A percentile compares a stretch with the other conserved stretches of the same genome.
Evolutionary conservation across 1,140 invertebrate genomes (phyloP).

Genomic region (Anoplophora glabripennis): DNA sequence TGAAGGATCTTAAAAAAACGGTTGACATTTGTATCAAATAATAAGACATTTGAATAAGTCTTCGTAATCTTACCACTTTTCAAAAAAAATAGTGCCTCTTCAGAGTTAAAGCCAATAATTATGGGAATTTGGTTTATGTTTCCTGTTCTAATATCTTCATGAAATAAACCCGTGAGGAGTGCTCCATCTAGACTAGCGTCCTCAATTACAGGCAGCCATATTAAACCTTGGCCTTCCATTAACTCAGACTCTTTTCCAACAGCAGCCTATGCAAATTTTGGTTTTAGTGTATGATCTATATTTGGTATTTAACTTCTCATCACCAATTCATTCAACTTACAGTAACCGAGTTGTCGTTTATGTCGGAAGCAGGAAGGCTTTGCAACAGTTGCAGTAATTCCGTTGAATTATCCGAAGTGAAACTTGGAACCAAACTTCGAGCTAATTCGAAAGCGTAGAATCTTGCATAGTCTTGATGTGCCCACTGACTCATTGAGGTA

Average conservation of each 20-base stretch:
- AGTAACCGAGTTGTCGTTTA: background rate
- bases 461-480: background rate
- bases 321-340: background rate
- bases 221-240: background rate
- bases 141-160: slow-evolving; percentile 3
- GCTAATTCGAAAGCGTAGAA: background rate
- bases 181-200: background rate
- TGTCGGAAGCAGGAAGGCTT: background rate
- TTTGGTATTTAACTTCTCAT: background rate
- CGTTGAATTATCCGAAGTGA: background rate
- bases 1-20: too few relatives aligned
- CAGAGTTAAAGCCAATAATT: background rate
- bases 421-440: background rate
- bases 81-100: background rate
- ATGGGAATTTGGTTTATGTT: slow-evolving; percentile 2
- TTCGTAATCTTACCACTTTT: background rate
- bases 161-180: background rate
- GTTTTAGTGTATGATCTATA: too few relatives aligned
- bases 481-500: background rate
- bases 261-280: too few relatives aligned
- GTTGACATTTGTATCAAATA: too few relatives aligned
- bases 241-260: background rate
- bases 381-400: background rate
- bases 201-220: slow-evolving; percentile 1
- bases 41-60: too few relatives aligned